Conservation (phyloP, 2,888 invertebrate genomes). For the Trichogramma evanescens region DNA sequence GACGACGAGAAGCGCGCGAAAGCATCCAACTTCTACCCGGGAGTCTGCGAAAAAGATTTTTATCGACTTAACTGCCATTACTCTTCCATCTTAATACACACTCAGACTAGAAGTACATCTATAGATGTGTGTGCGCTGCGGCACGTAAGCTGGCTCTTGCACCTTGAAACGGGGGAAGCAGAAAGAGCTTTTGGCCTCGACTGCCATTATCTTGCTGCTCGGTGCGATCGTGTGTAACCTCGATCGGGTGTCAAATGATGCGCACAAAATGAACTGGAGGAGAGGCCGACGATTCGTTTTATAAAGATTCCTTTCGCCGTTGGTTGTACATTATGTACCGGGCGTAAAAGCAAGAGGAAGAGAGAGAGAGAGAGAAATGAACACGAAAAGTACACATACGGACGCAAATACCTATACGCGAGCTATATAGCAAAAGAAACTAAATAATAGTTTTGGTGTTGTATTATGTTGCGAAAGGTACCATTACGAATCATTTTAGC, state of each 20-base stretch:
- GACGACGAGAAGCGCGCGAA: no score
- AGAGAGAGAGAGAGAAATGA: not conserved
- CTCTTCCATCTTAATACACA: slow-evolving; percentile 20
- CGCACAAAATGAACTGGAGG: slow-evolving; percentile 38
- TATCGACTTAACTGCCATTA: slow-evolving; percentile 5
- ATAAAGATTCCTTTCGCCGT: slow-evolving; percentile 4
- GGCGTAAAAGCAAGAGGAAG: not conserved
- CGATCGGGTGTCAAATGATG: slow-evolving; percentile 45
- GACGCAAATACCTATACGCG: not conserved
- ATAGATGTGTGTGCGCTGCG: no score
- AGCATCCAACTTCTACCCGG: no score
- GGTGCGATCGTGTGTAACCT: slow-evolving; percentile 19
- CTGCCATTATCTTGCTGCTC: slow-evolving; percentile 21
- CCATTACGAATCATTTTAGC: no score
- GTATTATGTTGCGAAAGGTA: no score
- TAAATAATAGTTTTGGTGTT: no score
- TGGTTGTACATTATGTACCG: not conserved
- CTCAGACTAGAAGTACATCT: not conserved
- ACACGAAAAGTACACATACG: not conserved
- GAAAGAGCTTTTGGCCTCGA: not conserved
- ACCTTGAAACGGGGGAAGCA: no score
- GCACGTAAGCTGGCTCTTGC: no score
- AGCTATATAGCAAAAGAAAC: no score
- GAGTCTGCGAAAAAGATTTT: not conserved
- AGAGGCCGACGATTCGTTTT: slow-evolving; percentile 38